These are phyloP conservation scores for Brachyalestes nurse DNA, from an alignment of 2,797 vertebrate species.

Conservation along the genomic window DNA sequence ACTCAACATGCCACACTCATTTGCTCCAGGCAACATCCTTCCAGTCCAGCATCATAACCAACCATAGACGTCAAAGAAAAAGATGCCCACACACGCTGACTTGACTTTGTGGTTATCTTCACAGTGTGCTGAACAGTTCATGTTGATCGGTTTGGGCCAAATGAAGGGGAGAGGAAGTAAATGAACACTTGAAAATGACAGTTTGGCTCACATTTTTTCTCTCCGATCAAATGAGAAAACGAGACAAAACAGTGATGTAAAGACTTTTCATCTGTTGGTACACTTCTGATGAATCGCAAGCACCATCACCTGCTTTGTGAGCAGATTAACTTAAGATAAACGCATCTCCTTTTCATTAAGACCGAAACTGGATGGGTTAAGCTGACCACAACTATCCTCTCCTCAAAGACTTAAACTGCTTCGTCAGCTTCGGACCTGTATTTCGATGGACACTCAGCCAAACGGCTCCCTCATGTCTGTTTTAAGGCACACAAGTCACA, in stretches of 20 bases:
- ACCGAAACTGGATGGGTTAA: conserved; percentile 24
- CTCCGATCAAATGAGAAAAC: conserved; percentile 8
- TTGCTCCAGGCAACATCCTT: conserved; percentile 29
- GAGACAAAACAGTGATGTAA: conserved; percentile 20
- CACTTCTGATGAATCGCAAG: conserved; percentile 19
- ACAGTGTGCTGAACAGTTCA: conserved; percentile 7
- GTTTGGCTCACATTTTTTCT: conserved; percentile 21
- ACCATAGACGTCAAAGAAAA: conserved; percentile 34
- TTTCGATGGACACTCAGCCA: conserved; percentile 27
- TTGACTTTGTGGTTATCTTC: conserved; percentile 9
- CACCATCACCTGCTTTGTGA: conserved; percentile 32
- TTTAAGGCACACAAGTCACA: conserved; percentile 50
- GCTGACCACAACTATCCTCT: conserved; percentile 12
- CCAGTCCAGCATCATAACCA: conserved; percentile 48
- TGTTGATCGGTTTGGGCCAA: conserved; percentile 13
- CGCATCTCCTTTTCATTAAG: conserved; percentile 35
- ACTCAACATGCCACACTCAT: conserved; percentile 47
- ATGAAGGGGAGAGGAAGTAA: neutral
- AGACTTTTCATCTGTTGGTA: conserved; percentile 42
- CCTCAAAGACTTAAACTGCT: conserved; percentile 37
- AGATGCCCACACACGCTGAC: neutral
- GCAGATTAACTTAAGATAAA: conserved; percentile 50
- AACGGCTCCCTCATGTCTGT: conserved; percentile 39
- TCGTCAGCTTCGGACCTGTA: conserved; percentile 31
- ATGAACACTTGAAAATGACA: conserved; percentile 30